Base-by-base conservation (phyloP, 35 echinoderm and acorn worm species). In the Ophioderma brevispina region DNA sequence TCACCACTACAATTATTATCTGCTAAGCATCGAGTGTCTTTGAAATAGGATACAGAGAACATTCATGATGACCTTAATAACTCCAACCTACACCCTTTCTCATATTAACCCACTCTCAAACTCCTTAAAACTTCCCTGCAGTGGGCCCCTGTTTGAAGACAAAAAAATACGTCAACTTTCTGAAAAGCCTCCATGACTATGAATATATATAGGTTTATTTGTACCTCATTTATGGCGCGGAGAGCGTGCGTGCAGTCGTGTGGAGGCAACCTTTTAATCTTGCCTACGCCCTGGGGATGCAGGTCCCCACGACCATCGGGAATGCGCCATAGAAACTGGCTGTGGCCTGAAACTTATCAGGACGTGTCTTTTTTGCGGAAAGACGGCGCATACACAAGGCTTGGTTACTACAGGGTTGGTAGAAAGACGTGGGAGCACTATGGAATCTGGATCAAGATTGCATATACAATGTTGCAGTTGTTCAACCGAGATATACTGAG, bases 121-220 rank as follows among this genome's bases (percentile, higher is more conserved):
- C 23, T 25, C 59, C 15, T 25, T 25, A 70, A 25, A 25, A 70
- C 2, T 70, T 70, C 59, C 59, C 59, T 25, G 15, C 28, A 13
- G 15, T 30, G 59, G 59, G 59, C 59, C 59, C n/a, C 59, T 4
- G 23, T 70, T 18, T 18, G 17, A 70, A 70, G 23, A 70, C 59
- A 70, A 70, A 70, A 70, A 70, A 70, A 25, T n/a, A n/a, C 59
- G 23, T 70, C 59, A 70, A 70, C 59, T 70, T 70, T 13, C 59
- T 70, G 59, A 6, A 70, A 70, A 70, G 23, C 6, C 23, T 70
- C 10, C 59, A 70, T 70, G 59, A 30, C 59, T 30, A 25, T 70
- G 59, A 18, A 70, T 70, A 70, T 70, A 70, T 18, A 70, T 70
- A 70, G 59, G 59, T 70, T 70, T 70, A 70, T 70, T 70, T 70